Base-by-base conservation (phyloP, 2,113 vertebrate genomes). In the Cygnus atratus region DNA sequence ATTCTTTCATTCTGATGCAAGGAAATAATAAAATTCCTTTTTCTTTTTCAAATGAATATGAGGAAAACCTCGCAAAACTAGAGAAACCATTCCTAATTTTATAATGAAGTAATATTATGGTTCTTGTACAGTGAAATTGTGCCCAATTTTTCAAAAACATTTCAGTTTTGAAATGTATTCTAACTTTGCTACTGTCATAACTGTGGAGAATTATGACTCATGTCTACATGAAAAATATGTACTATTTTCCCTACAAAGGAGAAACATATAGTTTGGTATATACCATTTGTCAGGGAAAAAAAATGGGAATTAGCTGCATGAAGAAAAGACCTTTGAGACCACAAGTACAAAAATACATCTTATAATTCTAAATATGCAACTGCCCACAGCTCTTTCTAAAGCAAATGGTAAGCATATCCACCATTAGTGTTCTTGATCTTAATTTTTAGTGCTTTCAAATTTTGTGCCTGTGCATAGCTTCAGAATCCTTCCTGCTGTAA, bases 221-320 rank as follows among this genome's bases (percentile, higher is more conserved):
- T 46, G 50, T 66, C 72, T 68, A 19, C n/a, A 77, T 77, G 62
- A 94, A 92, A 95, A 87, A 82, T 91, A 84, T 9, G n/a, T 67
- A 88, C 24, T 5, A 50, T 71, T 92, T 88, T 89, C 74, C 63
- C 55, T 48, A 52, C 37, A 74, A 77, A 80, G 10, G 14, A 88
- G 46, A 73, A 94, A 80, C 31, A 66, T 58, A 76, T 41, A 80
- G 24, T 81, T 77, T 84, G 25, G 6, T 92, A 83, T 93, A 94
- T 90, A 63, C 50, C 8, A 78, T 87, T 92, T 88, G 55, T 91
- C 52, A 92, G 63, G 62, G 71, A 94, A 77, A 83, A 92, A 91
- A 58, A 3, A 37, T 19, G 9, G 63, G 83, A 66, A 93, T 84
- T 66, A 66, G 28, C 73, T 84, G 26, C 10, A 52, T 2, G 13